These are phyloP conservation scores for Drosophila infuscata DNA, from an alignment of 2,888 invertebrate species.

Conservation along the genomic window DNA sequence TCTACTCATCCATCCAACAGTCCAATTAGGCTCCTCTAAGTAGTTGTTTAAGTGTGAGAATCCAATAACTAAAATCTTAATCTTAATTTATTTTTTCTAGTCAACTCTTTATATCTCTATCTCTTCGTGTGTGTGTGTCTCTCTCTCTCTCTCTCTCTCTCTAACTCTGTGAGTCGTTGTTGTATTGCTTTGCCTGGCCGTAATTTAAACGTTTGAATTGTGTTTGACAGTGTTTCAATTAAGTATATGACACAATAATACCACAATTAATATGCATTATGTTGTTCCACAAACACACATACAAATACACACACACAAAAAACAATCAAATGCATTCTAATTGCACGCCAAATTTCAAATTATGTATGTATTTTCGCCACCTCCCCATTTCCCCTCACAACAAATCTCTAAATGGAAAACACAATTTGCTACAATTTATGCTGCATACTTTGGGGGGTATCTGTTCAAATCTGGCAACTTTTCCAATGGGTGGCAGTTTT, in stretches of 20 bases:
- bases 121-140: slow-evolving; percentile 10
- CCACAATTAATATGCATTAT: slow-evolving; percentile 33
- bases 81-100: slow-evolving; percentile 31
- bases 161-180: slow-evolving; percentile 67
- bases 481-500: background rate
- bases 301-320: slow-evolving; percentile 8
- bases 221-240: slow-evolving; percentile 62
- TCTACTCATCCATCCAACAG: slow-evolving; percentile 3
- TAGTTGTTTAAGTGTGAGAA: slow-evolving; percentile 40
- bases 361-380: background rate
- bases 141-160: slow-evolving; percentile 22
- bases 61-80: slow-evolving; percentile 15
- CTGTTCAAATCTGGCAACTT: background rate
- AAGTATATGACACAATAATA: slow-evolving; percentile 64
- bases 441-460: background rate
- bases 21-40: slow-evolving; percentile 6
- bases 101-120: slow-evolving; percentile 21
- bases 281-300: slow-evolving; percentile 8
- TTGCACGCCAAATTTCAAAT: slow-evolving; percentile 49
- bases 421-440: slow-evolving; percentile 21
- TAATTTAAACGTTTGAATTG: slow-evolving; percentile 79
- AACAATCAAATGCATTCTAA: slow-evolving; percentile 23
- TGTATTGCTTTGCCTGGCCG: slow-evolving; percentile 86
- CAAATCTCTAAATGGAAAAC: background rate
- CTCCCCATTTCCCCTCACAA: background rate